These are phyloP conservation scores for Drosophila mercatorum DNA, from an alignment of 2,888 invertebrate genomes.

Conservation along the genomic window DNA sequence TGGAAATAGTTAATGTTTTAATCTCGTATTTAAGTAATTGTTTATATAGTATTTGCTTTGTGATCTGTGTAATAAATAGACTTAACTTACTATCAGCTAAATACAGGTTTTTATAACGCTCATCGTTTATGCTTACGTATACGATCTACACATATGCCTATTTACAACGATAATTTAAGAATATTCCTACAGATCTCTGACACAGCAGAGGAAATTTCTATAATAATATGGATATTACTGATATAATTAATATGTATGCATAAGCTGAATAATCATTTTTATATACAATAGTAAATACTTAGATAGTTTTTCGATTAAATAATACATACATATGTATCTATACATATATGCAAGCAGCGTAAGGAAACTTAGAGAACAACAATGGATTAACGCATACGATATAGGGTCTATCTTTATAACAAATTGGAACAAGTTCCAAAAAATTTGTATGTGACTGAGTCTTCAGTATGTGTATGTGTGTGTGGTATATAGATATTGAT, in stretches of 20 bases:
- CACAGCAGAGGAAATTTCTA: not conserved
- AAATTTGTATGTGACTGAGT: slow-evolving; percentile 7
- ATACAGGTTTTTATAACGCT: slow-evolving; percentile 14
- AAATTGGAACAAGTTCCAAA: slow-evolving; percentile 9
- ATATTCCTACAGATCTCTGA: slow-evolving; percentile 3
- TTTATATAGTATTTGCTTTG: slow-evolving; percentile 31
- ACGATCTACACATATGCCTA: slow-evolving; percentile 10
- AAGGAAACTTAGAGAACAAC: slow-evolving; percentile 71
- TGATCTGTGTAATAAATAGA: slow-evolving; percentile 45
- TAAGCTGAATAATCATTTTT: slow-evolving; percentile 29
- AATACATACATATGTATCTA: slow-evolving; percentile 6
- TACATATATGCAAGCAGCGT: slow-evolving; percentile 17
- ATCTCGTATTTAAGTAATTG: slow-evolving; percentile 35
- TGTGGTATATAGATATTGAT: slow-evolving; percentile 6
- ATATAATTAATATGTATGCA: not conserved
- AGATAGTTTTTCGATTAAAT: slow-evolving; percentile 37
- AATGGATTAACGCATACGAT: slow-evolving; percentile 20
- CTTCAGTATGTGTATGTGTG: not conserved
- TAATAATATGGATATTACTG: not conserved
- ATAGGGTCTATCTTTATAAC: not conserved
- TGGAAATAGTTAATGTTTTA: slow-evolving; percentile 24
- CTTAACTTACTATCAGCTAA: slow-evolving; percentile 58
- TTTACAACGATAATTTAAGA: slow-evolving; percentile 24
- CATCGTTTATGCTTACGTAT: not conserved
- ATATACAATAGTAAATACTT: slow-evolving; percentile 68